phyloP scores from a whole-genome alignment of 2,888 invertebrate species.

The Beris morrisii region DNA sequence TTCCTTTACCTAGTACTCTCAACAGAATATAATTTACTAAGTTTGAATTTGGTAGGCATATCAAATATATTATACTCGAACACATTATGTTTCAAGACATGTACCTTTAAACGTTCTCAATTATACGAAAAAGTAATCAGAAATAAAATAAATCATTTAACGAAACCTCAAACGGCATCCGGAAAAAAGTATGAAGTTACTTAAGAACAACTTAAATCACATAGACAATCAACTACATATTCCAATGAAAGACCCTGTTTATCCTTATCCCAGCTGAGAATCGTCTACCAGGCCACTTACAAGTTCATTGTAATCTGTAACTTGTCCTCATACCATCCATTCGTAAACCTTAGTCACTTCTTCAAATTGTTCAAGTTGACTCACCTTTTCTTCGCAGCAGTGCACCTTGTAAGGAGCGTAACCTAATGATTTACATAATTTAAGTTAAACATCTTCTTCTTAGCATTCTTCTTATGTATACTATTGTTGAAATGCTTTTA shows the following conservation, averaged over 20 bases:
- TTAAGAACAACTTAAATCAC: background rate
- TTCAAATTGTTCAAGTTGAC: background rate
- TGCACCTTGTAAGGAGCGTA: constrained; percentile 33
- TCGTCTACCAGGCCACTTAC: constrained; percentile 25
- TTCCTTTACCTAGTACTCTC: too few species aligned
- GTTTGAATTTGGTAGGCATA: too few species aligned
- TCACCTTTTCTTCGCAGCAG: constrained; percentile 33
- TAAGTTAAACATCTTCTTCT: constrained; percentile 36
- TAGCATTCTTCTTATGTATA: background rate
- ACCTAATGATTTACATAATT: constrained; percentile 38
- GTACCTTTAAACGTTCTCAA: too few species aligned
- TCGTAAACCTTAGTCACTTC: constrained; percentile 8
- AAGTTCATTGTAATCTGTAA: constrained; percentile 6
- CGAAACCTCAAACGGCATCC: constrained; percentile 1
- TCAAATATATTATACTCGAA: too few species aligned
- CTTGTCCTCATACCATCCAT: constrained; percentile 17
- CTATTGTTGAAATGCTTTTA: constrained; percentile 8
- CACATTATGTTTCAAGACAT: too few species aligned
- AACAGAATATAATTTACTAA: too few species aligned
- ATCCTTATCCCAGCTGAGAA: constrained; percentile 22
- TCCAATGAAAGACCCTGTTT: constrained; percentile 24
- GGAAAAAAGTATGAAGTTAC: constrained; percentile 24
- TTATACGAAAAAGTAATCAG: too few species aligned
- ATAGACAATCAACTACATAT: constrained; percentile 13
- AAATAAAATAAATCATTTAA: too few species aligned